phyloP scores from a whole-genome alignment of 2,113 vertebrate genomes.

The Himantopus leucocephalus region DNA sequence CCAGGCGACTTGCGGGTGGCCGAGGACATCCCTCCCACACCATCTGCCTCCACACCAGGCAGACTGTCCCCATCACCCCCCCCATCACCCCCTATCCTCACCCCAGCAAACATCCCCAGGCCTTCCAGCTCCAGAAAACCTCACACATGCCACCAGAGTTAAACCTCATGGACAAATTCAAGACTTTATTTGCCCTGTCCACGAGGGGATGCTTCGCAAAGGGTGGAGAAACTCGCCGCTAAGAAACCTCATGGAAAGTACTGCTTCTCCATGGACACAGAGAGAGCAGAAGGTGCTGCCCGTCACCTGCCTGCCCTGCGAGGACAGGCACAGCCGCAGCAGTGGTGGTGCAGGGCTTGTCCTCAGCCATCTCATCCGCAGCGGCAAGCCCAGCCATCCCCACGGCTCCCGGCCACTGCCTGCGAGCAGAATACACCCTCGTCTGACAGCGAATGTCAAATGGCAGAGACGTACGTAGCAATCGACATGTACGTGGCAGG shows the following conservation, averaged over 20 bases:
- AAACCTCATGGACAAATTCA: not conserved
- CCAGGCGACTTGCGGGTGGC: not conserved
- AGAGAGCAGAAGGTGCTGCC: not conserved
- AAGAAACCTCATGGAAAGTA: not conserved
- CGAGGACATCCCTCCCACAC: not conserved
- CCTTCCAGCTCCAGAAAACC: not conserved
- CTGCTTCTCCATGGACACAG: not conserved
- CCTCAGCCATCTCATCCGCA: not conserved
- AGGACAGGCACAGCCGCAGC: not conserved
- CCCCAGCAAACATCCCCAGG: not conserved
- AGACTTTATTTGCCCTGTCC: not conserved
- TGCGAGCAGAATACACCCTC: not conserved
- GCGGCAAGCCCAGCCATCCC: fast-evolving
- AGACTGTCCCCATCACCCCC: not conserved
- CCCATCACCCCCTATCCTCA: too few relatives aligned
- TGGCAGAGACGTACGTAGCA: not conserved
- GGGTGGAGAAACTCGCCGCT: not conserved
- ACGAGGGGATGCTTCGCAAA: not conserved
- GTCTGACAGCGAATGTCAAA: not conserved
- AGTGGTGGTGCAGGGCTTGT: fast-evolving
- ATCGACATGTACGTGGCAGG: fast-evolving
- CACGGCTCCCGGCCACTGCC: not conserved
- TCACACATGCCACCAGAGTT: fast-evolving
- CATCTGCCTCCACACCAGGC: not conserved
- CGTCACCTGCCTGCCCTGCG: fast-evolving